phyloP scores from a whole-genome alignment of 2,113 vertebrate genomes.

The Oplegnathus fasciatus region DNA sequence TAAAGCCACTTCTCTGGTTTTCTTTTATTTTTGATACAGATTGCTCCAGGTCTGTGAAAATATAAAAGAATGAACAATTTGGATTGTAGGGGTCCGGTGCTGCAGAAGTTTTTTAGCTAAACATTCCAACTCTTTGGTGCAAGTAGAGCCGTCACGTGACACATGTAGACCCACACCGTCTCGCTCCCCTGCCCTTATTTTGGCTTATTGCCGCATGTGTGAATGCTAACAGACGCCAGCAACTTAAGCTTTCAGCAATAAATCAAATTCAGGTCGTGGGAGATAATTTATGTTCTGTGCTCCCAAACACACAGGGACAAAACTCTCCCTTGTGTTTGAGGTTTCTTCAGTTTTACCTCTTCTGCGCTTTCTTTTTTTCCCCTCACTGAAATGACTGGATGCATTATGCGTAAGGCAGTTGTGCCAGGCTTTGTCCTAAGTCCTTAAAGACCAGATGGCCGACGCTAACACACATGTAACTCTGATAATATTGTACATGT shows the following conservation, averaged over 20 bases:
- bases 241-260: conserved; percentile 40
- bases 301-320: conserved; percentile 4
- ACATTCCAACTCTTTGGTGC: no score
- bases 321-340: conserved; percentile 40
- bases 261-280: conserved; percentile 57
- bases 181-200: conserved; percentile 44
- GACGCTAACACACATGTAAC: conserved; percentile 40
- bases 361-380: conserved; percentile 1
- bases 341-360: conserved; percentile 10
- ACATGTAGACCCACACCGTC: conserved; percentile 3
- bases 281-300: conserved; percentile 29
- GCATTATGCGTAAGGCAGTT: conserved; percentile 39
- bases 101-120: not conserved
- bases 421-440: conserved; percentile 59
- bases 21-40: not conserved
- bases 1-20: conserved; percentile 10
- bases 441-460: conserved; percentile 71
- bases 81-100: not conserved
- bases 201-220: conserved; percentile 48
- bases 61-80: not conserved
- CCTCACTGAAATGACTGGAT: conserved; percentile 18
- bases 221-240: conserved; percentile 36
- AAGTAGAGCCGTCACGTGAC: conserved; percentile 18
- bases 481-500: conserved; percentile 64
- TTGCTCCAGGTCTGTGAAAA: not conserved